These are phyloP conservation scores for Drosophila rubida DNA, from an alignment of 2,888 invertebrate genomes.

Conservation along the genomic window DNA sequence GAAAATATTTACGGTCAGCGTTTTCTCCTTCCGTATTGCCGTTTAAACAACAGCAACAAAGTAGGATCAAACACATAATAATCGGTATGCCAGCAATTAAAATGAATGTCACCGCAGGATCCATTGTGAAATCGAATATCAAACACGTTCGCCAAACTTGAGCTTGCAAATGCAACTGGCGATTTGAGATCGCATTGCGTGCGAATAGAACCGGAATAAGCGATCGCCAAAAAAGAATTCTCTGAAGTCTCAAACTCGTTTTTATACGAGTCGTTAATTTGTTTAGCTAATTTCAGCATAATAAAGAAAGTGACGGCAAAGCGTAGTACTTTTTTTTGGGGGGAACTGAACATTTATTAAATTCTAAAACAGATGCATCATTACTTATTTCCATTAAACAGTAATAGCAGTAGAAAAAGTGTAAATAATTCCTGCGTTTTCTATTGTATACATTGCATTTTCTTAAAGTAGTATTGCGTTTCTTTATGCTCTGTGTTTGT, in stretches of 20 bases:
- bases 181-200: not conserved
- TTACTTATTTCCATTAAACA: no score
- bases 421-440: not conserved
- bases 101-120: not conserved
- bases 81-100: not conserved
- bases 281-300: not conserved
- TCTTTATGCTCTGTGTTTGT: not conserved
- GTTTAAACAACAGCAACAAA: not conserved
- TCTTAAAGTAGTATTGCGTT: not conserved
- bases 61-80: not conserved
- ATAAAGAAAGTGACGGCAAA: not conserved
- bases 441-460: not conserved
- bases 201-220: not conserved
- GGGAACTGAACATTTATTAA: no score
- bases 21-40: not conserved
- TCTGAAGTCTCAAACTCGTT: not conserved
- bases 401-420: no score
- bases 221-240: not conserved
- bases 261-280: not conserved
- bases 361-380: no score
- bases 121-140: not conserved
- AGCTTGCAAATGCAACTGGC: not conserved
- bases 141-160: not conserved
- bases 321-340: not conserved
- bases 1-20: not conserved